Base-by-base conservation (phyloP, 2,888 invertebrate species). In the Amphimallon solstitiale region DNA sequence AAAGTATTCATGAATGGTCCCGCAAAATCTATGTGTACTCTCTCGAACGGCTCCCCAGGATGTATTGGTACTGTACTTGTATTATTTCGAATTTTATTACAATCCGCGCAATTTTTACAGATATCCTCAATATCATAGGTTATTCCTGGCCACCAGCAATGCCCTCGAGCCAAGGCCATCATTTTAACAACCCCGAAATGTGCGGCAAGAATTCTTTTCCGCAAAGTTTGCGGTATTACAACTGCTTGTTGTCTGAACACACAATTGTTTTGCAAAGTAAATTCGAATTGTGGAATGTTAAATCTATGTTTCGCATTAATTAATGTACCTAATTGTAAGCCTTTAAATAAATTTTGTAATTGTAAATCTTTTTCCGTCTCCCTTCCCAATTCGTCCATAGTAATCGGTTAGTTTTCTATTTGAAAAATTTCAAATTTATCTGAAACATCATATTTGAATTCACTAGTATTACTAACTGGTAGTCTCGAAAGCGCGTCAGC, bases 31-130 rank as follows among this genome's bases (percentile, higher is more conserved):
- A n/a, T n/a, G n/a, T n/a, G n/a, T n/a, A n/a, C n/a, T 19, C 10
- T 48, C 40, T 66, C 67, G 64, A 70, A 74, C 2, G 67, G 67
- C 70, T 69, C 63, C 74, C 74, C 74, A n/a, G 65, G 64, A 37
- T 72, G 72, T 19, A 45, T 7, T 35, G 35, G 35, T 9, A 34
- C 68, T 65, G 49, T 63, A 54, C 17, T 15, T 48, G 48, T 65
- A 70, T 54, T 71, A 64, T 45, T 68, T 68, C 46, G 66, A 17
- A 65, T 43, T 43, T 17, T 29, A 12, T 60, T 56, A 49, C 70
- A 70, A 9, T 46, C 48, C 5, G 38, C 56, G 17, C 66, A 15
- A 62, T 59, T 52, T 19, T 34, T 37, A 5, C 17, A 37, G 19
- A 51, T 12, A 4, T 21, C 23, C 40, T 37, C 45, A 14, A 69